Base-by-base conservation (phyloP, 2,888 invertebrate genomes). In the Hemaris fuciformis region DNA sequence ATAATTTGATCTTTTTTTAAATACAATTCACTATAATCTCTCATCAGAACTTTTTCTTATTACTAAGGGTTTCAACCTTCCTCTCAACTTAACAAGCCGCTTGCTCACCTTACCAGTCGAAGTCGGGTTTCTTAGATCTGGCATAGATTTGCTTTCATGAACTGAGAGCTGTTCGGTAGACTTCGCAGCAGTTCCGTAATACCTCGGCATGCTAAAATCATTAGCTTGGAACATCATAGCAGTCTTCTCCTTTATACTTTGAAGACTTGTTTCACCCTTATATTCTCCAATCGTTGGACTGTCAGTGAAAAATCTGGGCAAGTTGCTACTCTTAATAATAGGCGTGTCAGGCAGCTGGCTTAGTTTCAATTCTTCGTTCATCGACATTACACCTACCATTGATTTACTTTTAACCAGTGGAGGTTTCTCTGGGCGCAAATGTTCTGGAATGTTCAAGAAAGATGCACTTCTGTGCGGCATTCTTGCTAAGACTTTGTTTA, bases 141-240 rank as follows among this genome's bases (percentile, higher is more conserved):
- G 93, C 92, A 93, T 92, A 0, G 93, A 93, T 57, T 91, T 93
- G 59, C 93, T 93, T 60, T 92, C 91, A 34, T 90, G 89, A 0
- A 90, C 86, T 0, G 89, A 77, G 2, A 77, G 64, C 3, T 75
- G 74, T 34, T 88, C 86, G 0, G 75, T 66, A 0, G 82, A 66
- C 48, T 88, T 86, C 0, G 87, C 72, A 0, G 88, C 79, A 1
- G 89, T 84, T 0, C 94, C 93, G 68, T 94, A 94, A 70, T 94
- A 94, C 63, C 95, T 85, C 0, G 94, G 94, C 95, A 94, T 94
- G 20, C 94, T 94, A 61, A 93, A 94, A 66, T 94, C 95, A 58
- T 84, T 84, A 65, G 93, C 91, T 25, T 90, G 86, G 34, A 89
- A 88, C 83, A 89, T 84, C 67, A 88, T 66, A 46, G 93, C 93